These are phyloP conservation scores for Drosophila suzukii DNA, from an alignment of 1,140 invertebrate species.

Conservation along the genomic window DNA sequence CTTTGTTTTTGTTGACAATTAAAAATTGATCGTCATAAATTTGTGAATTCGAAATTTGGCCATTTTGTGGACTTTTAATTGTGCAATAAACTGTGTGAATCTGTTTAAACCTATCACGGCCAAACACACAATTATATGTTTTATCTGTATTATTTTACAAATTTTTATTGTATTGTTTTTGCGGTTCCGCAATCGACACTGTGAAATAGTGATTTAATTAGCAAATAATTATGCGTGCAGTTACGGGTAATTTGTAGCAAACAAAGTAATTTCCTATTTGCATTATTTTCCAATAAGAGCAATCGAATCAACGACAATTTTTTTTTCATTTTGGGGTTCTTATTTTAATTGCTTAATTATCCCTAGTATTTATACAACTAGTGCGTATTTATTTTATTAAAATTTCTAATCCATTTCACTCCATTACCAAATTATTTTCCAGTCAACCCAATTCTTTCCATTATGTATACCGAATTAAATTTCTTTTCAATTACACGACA, in stretches of 20 bases:
- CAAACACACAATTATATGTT: constrained; percentile 27
- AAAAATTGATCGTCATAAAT: constrained; percentile 41
- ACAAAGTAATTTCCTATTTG: constrained; percentile 50
- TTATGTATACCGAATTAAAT: constrained; percentile 24
- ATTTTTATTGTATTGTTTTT: constrained; percentile 29
- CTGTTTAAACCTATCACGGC: constrained; percentile 20
- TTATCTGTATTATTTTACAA: constrained; percentile 6
- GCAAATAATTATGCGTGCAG: constrained; percentile 60
- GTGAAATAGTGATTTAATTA: constrained; percentile 66
- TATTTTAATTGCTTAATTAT: background rate
- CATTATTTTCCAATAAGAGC: constrained; percentile 40
- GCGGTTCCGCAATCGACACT: constrained; percentile 4
- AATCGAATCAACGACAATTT: constrained; percentile 4
- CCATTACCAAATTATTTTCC: background rate
- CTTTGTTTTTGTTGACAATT: constrained; percentile 26
- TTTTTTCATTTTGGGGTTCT: background rate
- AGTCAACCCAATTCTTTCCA: background rate
- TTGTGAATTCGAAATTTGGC: constrained; percentile 6
- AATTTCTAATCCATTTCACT: background rate
- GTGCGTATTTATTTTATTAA: too few relatives aligned
- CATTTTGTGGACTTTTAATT: constrained; percentile 22
- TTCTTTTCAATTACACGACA: constrained; percentile 65
- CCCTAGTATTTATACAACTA: background rate
- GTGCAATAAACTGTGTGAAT: constrained; percentile 21
- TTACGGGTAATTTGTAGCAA: constrained; percentile 51